phyloP scores from a whole-genome alignment of 2,888 invertebrate species.

The Leptinotarsa rubiginosa region DNA sequence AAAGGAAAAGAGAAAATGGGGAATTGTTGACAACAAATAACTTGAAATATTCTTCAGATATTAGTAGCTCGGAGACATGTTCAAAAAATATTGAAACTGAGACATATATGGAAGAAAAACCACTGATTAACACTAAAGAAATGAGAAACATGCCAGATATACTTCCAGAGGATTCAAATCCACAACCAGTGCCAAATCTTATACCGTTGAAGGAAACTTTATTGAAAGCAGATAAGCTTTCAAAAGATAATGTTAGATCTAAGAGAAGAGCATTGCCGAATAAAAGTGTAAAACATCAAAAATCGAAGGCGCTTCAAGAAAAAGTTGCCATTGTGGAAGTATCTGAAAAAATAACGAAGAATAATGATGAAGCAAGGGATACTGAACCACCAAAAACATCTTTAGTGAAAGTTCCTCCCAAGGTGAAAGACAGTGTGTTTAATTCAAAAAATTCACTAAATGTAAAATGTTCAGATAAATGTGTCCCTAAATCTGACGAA shows the following conservation, averaged over 20 bases:
- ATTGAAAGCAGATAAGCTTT: background rate
- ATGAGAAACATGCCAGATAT: slow-evolving; percentile 3
- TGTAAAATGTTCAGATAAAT: background rate
- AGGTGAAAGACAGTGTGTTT: background rate
- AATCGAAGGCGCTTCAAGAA: background rate
- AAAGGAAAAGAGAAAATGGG: background rate
- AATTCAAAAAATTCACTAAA: background rate
- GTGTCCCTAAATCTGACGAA: no score
- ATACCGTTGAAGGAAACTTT: slow-evolving; percentile 2
- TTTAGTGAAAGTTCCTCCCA: background rate
- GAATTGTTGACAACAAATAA: background rate
- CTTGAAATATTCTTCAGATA: background rate
- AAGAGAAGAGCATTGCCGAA: background rate
- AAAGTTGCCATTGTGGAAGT: background rate
- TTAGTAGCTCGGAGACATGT: background rate
- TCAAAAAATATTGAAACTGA: background rate
- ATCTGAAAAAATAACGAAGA: background rate
- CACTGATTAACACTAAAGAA: background rate
- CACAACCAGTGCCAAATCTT: background rate
- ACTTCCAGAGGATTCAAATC: slow-evolving; percentile 1
- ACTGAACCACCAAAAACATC: background rate
- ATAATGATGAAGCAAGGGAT: background rate
- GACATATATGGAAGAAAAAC: background rate
- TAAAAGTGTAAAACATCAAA: background rate
- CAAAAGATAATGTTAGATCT: background rate